Evolutionary conservation across 2,113 vertebrate genomes (phyloP).

Genomic region (Okapia johnstoni): DNA sequence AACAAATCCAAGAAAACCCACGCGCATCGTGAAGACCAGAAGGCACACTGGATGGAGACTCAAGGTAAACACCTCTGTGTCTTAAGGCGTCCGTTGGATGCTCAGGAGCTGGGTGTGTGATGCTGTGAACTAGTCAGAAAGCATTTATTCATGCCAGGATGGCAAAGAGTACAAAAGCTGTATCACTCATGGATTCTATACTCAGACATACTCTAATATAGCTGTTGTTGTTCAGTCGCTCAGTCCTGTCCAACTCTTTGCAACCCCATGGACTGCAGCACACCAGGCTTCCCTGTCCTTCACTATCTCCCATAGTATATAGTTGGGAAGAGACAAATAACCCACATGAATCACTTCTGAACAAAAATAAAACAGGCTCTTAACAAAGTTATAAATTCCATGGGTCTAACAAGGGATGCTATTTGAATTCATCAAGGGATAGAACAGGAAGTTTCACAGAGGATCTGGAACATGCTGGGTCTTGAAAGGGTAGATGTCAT

Average conservation of each 20-base stretch:
- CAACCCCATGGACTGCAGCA: not conserved
- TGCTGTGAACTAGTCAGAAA: rapidly evolving
- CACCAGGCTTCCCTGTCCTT: not conserved
- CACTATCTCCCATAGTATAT: not conserved
- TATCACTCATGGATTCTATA: not conserved
- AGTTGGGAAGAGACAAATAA: not conserved
- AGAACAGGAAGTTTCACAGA: not conserved
- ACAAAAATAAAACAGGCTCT: not conserved
- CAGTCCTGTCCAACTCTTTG: not conserved
- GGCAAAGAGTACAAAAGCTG: not conserved
- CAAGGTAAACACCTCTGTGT: not conserved
- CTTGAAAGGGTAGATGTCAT: not conserved
- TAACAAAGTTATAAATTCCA: not conserved
- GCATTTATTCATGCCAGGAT: not conserved
- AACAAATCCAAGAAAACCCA: slow-evolving; percentile 34
- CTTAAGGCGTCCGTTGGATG: not conserved
- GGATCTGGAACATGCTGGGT: not conserved
- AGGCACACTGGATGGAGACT: not conserved
- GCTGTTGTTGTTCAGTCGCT: not conserved
- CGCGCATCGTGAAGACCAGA: not conserved
- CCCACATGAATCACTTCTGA: not conserved
- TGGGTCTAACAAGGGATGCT: not conserved
- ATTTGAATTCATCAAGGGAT: not conserved
- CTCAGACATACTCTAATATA: not conserved
- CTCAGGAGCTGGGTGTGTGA: not conserved